Percentiles rank a stretch among this genome's conserved stretches.
Conservation (phyloP, 2,797 vertebrate genomes). For the Lithobates pipiens region DNA sequence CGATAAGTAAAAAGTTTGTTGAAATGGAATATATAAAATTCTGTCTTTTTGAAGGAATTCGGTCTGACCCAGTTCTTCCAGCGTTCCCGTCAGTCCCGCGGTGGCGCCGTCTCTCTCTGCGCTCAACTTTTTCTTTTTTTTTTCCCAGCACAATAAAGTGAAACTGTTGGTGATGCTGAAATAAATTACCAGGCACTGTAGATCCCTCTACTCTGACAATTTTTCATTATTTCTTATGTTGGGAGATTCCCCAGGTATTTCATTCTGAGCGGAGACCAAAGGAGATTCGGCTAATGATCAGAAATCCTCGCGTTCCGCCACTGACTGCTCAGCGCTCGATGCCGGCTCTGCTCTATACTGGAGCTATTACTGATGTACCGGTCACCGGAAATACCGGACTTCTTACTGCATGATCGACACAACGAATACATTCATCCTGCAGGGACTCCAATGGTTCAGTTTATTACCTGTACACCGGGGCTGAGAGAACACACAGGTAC, state of each 20-base stretch:
- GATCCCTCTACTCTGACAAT: slow-evolving; percentile 8
- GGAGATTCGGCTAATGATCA: slow-evolving; percentile 45
- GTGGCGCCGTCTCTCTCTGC: not conserved
- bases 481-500: slow-evolving; percentile 12
- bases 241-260: slow-evolving; percentile 42
- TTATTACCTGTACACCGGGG: slow-evolving; percentile 29
- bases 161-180: slow-evolving; percentile 24
- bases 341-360: not conserved
- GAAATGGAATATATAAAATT: no score
- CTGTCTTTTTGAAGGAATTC: not conserved
- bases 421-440: slow-evolving; percentile 29
- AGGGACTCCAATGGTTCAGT: slow-evolving; percentile 30
- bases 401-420: slow-evolving; percentile 30
- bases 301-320: slow-evolving; percentile 4
- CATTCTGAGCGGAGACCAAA: slow-evolving; percentile 29
- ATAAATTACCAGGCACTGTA: slow-evolving; percentile 31
- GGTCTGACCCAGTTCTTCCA: slow-evolving; percentile 16
- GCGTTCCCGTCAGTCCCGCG: not conserved
- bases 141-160: slow-evolving; percentile 19
- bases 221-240: slow-evolving; percentile 40
- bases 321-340: slow-evolving; percentile 31
- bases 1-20: no score
- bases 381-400: not conserved
- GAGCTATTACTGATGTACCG: slow-evolving; percentile 47
- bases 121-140: not conserved